A percentile compares a stretch with the other conserved stretches of the same genome.
phyloP scores from a whole-genome alignment of 2,113 vertebrate species.

The Limanda limanda region DNA sequence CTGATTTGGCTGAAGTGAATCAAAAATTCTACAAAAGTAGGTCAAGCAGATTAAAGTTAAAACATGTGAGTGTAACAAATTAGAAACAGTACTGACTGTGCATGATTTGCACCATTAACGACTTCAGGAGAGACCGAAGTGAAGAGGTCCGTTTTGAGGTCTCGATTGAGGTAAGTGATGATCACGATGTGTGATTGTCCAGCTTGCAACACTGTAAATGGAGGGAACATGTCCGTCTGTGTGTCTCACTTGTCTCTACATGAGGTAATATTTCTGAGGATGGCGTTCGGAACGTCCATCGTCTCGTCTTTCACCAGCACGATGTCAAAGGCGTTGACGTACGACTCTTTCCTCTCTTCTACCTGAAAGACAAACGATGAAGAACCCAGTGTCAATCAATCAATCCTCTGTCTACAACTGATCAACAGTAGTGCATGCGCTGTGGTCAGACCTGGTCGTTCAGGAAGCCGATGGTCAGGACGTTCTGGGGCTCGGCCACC shows the following conservation, averaged over 20 bases:
- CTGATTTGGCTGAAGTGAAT: neutral
- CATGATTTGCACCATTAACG: neutral
- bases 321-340: conserved; percentile 86
- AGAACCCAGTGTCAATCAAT: neutral
- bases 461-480: conserved; percentile 90
- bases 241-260: conserved; percentile 32
- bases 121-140: neutral
- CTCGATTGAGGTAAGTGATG: conserved; percentile 36
- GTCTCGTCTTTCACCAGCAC: conserved; percentile 90
- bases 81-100: too few species aligned
- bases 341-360: conserved; percentile 84
- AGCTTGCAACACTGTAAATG: conserved; percentile 1
- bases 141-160: neutral
- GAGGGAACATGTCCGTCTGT: conserved; percentile 7
- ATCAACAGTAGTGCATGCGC: neutral
- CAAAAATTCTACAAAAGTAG: neutral
- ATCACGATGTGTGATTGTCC: conserved; percentile 5
- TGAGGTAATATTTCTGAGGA: conserved; percentile 80
- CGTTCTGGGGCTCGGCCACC: conserved; percentile 81
- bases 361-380: conserved; percentile 78
- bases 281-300: conserved; percentile 86
- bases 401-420: neutral
- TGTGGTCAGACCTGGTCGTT: conserved; percentile 87
- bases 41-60: neutral
- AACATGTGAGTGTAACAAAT: neutral